Percentiles rank a stretch among this genome's conserved stretches.
These are phyloP conservation scores for Tachuris rubrigastra DNA, from an alignment of 2,113 vertebrate species.

Conservation along the genomic window DNA sequence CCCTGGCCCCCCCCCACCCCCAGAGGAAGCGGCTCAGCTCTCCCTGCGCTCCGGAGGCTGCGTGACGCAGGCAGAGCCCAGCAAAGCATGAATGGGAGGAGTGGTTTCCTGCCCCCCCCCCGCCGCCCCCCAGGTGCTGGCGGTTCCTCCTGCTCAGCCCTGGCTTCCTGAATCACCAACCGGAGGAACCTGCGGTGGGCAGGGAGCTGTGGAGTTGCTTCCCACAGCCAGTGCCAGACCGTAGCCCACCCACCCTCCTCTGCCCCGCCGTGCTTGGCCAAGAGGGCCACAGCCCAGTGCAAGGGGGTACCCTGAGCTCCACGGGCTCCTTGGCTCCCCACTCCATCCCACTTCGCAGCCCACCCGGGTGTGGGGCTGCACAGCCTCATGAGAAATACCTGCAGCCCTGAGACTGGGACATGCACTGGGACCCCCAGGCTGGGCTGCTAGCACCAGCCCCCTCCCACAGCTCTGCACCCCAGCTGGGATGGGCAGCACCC, in stretches of 20 bases:
- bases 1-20: neutral
- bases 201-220: neutral
- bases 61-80: conserved; percentile 50
- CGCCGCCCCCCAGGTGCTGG: conserved; percentile 44
- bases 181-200: conserved; percentile 34
- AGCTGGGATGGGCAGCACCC: neutral
- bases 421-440: fast-evolving
- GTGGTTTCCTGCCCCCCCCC: conserved; percentile 44
- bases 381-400: neutral
- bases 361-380: fast-evolving
- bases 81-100: conserved; percentile 65
- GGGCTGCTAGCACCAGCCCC: neutral
- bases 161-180: conserved; percentile 50
- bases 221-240: neutral
- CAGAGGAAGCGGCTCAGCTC: conserved; percentile 44
- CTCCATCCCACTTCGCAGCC: neutral
- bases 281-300: neutral
- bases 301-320: neutral
- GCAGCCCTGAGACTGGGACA: neutral
- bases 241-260: neutral
- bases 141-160: conserved; percentile 39
- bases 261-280: neutral
- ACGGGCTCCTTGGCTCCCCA: neutral
- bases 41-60: conserved; percentile 37
- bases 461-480: neutral